phyloP scores from a whole-genome alignment of 1,140 invertebrate genomes.

The Sycobia sp. region DNA sequence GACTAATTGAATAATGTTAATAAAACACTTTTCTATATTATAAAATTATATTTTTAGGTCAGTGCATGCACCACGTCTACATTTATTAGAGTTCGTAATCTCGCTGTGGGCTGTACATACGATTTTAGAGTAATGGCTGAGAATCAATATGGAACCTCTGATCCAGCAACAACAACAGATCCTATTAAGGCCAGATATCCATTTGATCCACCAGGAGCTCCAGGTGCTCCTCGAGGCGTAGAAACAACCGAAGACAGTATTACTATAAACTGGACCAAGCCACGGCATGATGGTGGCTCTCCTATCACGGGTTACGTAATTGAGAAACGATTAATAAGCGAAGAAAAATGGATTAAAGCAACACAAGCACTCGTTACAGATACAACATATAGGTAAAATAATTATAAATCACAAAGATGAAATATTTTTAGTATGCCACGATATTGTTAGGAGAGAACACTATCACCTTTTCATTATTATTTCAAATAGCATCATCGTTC shows the following conservation, averaged over 20 bases:
- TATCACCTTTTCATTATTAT: too few relatives aligned
- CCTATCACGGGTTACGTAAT: conserved; percentile 90
- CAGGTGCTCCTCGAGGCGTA: conserved; percentile 82
- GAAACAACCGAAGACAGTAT: conserved; percentile 93
- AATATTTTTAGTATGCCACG: neutral
- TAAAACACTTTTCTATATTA: too few relatives aligned
- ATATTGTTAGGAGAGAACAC: too few relatives aligned
- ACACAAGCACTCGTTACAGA: conserved; percentile 82
- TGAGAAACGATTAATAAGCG: conserved; percentile 87
- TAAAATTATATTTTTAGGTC: conserved; percentile 61
- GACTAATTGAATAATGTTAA: neutral
- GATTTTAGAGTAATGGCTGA: conserved; percentile 98
- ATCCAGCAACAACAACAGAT: conserved; percentile 85
- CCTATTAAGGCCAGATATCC: conserved; percentile 94
- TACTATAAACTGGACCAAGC: conserved; percentile 91
- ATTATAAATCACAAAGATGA: neutral
- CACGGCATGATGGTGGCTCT: conserved; percentile 90
- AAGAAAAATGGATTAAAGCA: conserved; percentile 91
- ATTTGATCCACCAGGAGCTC: conserved; percentile 90
- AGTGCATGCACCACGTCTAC: conserved; percentile 90
- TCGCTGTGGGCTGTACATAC: conserved; percentile 88
- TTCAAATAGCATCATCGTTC: too few relatives aligned
- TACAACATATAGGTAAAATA: conserved; percentile 70
- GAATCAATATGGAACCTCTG: conserved; percentile 94
- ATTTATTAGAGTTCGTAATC: conserved; percentile 86